Evolutionary conservation across 2,888 invertebrate species (phyloP), one percentile per base, ranked within the genome.

Genomic region (Limnephilus marmoratus): DNA sequence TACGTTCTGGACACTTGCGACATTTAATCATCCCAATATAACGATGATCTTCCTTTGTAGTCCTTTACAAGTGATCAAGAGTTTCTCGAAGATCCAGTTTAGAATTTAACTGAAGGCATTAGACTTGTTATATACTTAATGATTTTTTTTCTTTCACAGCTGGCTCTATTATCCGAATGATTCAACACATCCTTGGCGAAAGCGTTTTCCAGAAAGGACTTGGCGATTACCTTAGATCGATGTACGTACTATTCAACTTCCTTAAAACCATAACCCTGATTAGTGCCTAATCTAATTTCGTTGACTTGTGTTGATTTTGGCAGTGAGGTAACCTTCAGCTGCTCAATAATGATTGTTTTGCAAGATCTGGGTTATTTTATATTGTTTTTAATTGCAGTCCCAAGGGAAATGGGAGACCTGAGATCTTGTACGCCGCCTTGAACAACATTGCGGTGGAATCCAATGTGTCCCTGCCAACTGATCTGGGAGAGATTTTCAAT

Each of bases 101-200:
- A 45, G 11, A 45, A 31, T 41, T 41, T 41, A 41, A 41, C 41
- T 11, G 12, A 45, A 41, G 9, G 9, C 41, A 11, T 41, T 41
- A 41, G 9, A 41, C 41, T 41, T 68, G 5, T 18, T 4, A 53
- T 53, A 7, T 68, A n/a, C n/a, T n/a, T n/a, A 37, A 37, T 11
- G 0, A 29, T 85, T 31, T 83, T 24, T 18, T 24, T 68, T 68
- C 24, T 7, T 68, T 95, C 94, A 0, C 94, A 96, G 96, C 96
- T 0, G 97, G 96, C n/a, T 94, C 96, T 3, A 94, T 97, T 31
- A 96, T 98, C 91, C 96, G 97, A 93, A 98, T 98, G 98, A 95
- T 97, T 90, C 96, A 97, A 94, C 97, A 97, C 94, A 95, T 97
- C 1, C 95, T 97, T 85, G 97, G 97, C 2, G 94, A 94, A 0